Evolutionary conservation across 1,140 invertebrate species (phyloP).

Genomic region (Ceratosolen fusciceps): DNA sequence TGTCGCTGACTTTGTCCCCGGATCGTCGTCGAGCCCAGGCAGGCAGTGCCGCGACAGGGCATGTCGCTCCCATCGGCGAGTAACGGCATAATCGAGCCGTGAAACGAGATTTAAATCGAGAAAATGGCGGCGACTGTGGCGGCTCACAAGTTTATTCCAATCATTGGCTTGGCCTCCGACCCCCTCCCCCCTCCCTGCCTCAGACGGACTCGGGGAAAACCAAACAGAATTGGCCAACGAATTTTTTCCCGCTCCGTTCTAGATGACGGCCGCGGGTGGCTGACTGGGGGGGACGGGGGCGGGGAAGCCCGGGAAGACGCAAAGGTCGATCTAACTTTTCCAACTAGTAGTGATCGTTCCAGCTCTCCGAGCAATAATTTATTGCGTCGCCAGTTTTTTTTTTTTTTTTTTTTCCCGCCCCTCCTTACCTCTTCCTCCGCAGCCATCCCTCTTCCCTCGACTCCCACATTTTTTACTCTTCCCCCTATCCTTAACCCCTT

Average conservation of each 20-base stretch:
- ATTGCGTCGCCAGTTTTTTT: slow-evolving; percentile 23
- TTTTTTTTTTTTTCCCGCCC: not conserved
- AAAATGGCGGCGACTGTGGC: slow-evolving; percentile 50
- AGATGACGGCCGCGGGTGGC: not conserved
- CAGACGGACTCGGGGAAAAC: not conserved
- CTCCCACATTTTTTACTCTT: too few species aligned
- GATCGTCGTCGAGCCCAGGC: slow-evolving; percentile 50
- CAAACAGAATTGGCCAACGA: slow-evolving; percentile 23
- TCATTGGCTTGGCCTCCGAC: slow-evolving; percentile 58
- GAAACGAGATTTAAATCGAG: slow-evolving; percentile 67
- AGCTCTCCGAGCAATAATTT: slow-evolving; percentile 43
- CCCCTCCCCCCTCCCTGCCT: not conserved
- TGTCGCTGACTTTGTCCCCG: slow-evolving; percentile 23
- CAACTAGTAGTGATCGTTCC: slow-evolving; percentile 46
- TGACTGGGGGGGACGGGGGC: too few species aligned
- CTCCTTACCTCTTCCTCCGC: slow-evolving; percentile 8
- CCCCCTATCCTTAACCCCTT: too few species aligned
- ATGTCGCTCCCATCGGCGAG: slow-evolving; percentile 45
- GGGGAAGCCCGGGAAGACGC: not conserved
- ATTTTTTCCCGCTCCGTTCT: slow-evolving; percentile 16
- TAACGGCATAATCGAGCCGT: slow-evolving; percentile 71
- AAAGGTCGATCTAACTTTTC: slow-evolving; percentile 47
- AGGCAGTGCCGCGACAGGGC: too few species aligned
- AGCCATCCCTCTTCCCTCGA: not conserved
- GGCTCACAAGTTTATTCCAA: slow-evolving; percentile 63